Base-by-base conservation (phyloP, 2,797 vertebrate species). In the Etheostoma nigrum region DNA sequence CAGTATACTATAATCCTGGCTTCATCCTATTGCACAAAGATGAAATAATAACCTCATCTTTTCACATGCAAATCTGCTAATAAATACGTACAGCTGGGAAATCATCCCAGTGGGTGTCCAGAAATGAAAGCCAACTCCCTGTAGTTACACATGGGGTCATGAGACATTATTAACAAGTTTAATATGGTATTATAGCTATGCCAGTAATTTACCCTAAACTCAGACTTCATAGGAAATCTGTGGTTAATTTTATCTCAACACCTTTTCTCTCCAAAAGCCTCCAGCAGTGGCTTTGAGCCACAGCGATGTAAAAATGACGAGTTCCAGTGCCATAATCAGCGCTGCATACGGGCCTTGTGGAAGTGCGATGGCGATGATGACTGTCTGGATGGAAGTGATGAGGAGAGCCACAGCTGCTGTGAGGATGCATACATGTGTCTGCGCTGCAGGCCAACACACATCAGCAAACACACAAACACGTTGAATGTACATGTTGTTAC, bases 331-430 rank as follows among this genome's bases (percentile, higher is more conserved):
- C 95, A 90, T 70, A 99, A 99, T 69, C 95, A 94, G 27, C 96
- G 95, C 78, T 99, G 98, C 79, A 96, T 99, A 73, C 96, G 96
- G 73, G 93, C 92, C 8, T 86, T 91, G 58, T 99, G 98, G 98
- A 97, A 95, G 88, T 99, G 98, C 59, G 98, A 99, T 8, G 98
- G 98, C 0, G 98, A 99, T 8, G 96, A 99, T 49, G 98, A 99
- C 86, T 99, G 98, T 76, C 93, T 99, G 66, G 98, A 99, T 21
- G 96, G 97, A 66, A 99, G 96, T 3, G 98, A 99, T 72, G 98
- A 99, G 84, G 96, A 95, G 70, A 75, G 91, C 4, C 95, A 94
- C 51, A 95, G 94, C 78, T 99, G 98, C 92, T 95, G 98, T 99
- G 95, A 18, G 97, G 94, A 87, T 68, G 67, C 76, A 40, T 25